A percentile compares a stretch with the other conserved stretches of the same genome.
Evolutionary conservation across 2,113 vertebrate species (phyloP).

Genomic region (Garra rufa): DNA sequence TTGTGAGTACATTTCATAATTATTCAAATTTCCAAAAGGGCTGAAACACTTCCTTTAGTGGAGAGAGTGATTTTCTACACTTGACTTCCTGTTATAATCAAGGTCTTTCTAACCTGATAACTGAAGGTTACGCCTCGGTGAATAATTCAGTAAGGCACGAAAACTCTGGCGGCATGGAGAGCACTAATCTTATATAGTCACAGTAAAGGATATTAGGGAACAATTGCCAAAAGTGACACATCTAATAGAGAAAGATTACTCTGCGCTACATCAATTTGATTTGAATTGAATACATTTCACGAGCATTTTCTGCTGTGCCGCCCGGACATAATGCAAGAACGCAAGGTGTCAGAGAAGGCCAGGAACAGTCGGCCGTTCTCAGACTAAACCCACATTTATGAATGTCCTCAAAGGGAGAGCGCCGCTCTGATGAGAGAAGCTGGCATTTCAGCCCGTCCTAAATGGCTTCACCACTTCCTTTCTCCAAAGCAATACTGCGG

Average conservation of each 20-base stretch:
- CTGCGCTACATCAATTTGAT: constrained; percentile 78
- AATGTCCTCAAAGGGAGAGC: constrained; percentile 80
- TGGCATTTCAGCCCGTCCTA: constrained; percentile 66
- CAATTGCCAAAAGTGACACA: constrained; percentile 91
- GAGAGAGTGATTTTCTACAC: constrained; percentile 88
- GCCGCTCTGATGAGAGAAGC: constrained; percentile 63
- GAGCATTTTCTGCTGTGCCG: constrained; percentile 85
- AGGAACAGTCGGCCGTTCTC: constrained; percentile 79
- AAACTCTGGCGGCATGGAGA: constrained; percentile 89
- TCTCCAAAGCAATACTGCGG: constrained; percentile 39
- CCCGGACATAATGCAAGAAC: constrained; percentile 87
- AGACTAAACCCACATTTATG: constrained; percentile 83
- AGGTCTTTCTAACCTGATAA: constrained; percentile 95
- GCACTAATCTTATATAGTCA: constrained; percentile 90
- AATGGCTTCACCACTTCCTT: constrained; percentile 44
- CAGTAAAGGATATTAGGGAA: constrained; percentile 90
- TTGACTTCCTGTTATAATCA: constrained; percentile 94
- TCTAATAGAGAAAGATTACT: constrained; percentile 82
- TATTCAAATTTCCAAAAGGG: constrained; percentile 79
- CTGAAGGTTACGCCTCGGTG: constrained; percentile 93
- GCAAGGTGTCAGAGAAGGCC: constrained; percentile 85
- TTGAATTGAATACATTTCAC: constrained; percentile 94
- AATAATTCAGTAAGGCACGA: constrained; percentile 92
- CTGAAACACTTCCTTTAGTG: constrained; percentile 82
- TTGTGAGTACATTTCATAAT: constrained; percentile 74